phyloP scores from a whole-genome alignment of 2,113 vertebrate genomes.

The Kryptolebias marmoratus region DNA sequence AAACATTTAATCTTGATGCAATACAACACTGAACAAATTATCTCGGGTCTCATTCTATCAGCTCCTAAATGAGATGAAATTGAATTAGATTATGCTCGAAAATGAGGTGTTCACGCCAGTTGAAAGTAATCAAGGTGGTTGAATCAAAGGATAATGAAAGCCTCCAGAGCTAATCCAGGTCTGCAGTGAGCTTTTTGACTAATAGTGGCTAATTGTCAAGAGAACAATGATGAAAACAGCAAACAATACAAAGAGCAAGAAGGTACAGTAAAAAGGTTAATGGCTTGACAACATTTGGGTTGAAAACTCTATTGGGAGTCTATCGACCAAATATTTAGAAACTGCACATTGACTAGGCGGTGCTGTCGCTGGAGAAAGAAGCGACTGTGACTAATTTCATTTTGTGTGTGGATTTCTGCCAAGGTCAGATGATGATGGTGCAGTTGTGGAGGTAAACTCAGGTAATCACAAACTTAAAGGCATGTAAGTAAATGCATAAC shows the following conservation, averaged over 20 bases:
- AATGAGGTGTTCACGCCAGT: constrained; percentile 77
- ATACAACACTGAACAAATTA: constrained; percentile 57
- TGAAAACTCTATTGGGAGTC: constrained; percentile 58
- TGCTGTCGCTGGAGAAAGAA: constrained; percentile 1
- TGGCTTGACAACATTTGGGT: constrained; percentile 19
- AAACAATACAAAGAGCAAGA: constrained; percentile 27
- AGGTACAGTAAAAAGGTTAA: constrained; percentile 52
- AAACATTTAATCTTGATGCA: constrained; percentile 72
- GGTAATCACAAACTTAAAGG: constrained; percentile 47
- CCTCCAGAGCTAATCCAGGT: constrained; percentile 57
- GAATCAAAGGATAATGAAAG: constrained; percentile 73
- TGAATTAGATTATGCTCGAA: constrained; percentile 77
- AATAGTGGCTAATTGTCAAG: constrained; percentile 57
- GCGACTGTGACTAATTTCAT: constrained; percentile 50
- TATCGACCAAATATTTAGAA: constrained; percentile 57
- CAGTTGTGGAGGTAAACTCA: constrained; percentile 31
- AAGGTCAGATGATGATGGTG: constrained; percentile 39
- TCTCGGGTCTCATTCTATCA: constrained; percentile 69
- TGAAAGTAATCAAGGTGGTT: constrained; percentile 74
- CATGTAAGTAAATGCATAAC: constrained; percentile 47
- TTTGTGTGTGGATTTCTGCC: constrained; percentile 54
- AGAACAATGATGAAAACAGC: constrained; percentile 48
- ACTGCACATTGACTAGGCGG: constrained; percentile 11
- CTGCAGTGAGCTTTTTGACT: constrained; percentile 50
- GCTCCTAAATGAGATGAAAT: constrained; percentile 75